Evolutionary conservation across 1,140 invertebrate genomes (phyloP).

Genomic region (Drosophila aff.): DNA sequence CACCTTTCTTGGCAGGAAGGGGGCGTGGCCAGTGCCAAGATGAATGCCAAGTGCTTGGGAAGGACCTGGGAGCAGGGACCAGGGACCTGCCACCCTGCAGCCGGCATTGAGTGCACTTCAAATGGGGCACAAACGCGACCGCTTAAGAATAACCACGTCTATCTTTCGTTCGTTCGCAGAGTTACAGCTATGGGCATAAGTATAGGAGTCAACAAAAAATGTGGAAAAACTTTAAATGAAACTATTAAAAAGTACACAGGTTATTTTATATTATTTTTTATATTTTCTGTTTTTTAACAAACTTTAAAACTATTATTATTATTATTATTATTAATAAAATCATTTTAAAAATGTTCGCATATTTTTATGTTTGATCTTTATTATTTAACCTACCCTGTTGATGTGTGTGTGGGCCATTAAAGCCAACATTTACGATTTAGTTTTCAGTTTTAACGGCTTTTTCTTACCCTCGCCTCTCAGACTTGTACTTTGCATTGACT

Average conservation of each 20-base stretch:
- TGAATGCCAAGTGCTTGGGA: slow-evolving; percentile 65
- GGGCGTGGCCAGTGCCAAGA: slow-evolving; percentile 43
- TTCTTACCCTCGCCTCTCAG: slow-evolving; percentile 13
- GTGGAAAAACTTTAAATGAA: accelerated
- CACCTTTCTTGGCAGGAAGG: slow-evolving; percentile 9
- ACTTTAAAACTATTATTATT: not conserved
- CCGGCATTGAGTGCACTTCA: slow-evolving; percentile 68
- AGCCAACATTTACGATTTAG: slow-evolving; percentile 74
- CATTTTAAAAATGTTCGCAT: too few species aligned
- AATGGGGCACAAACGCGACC: slow-evolving; percentile 79
- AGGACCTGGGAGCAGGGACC: slow-evolving; percentile 2
- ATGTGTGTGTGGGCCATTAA: slow-evolving; percentile 38
- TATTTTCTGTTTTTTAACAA: not conserved
- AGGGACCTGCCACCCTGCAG: not conserved
- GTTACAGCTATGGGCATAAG: not conserved
- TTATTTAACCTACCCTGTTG: not conserved
- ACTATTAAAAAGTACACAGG: not conserved
- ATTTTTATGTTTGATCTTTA: not conserved
- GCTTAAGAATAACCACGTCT: slow-evolving; percentile 76
- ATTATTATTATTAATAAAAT: too few species aligned
- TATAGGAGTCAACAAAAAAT: not conserved
- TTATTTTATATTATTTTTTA: not conserved
- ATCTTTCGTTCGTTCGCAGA: slow-evolving; percentile 4
- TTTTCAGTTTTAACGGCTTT: slow-evolving; percentile 64
- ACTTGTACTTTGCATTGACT: slow-evolving; percentile 37